Evolutionary conservation across 2,113 vertebrate species (phyloP), one percentile per base, ranked within the genome.

Genomic region (Cyprinodon brontotheroides): DNA sequence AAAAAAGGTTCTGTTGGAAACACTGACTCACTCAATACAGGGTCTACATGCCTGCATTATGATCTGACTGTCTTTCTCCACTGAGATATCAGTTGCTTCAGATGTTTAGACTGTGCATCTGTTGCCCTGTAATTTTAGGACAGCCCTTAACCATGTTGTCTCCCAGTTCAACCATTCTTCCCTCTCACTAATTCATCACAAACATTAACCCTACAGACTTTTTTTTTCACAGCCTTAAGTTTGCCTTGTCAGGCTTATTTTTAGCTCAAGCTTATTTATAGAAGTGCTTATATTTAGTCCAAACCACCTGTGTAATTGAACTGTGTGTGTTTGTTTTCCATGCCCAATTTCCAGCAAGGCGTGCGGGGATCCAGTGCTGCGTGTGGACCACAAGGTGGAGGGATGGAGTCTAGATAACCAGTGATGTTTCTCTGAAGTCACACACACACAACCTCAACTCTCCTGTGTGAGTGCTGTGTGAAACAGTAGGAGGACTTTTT

Each of bases 381-480:
- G 5, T 86, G 81, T 65, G 74, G 62, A 80, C 94, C 94, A 93
- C 93, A 92, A 94, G 94, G 91, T 92, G 93, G 93, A 86, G 91
- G 74, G 72, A 86, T 91, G 88, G 91, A 91, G 89, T 66, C 91
- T 91, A 76, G 45, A 78, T 68, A 78, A 65, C 43, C 68, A 65
- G 43, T 60, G 43, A 65, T 13, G 2, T 68, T 74, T 22, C 71
- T 53, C 57, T 13, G 43, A 78, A 69, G 75, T 45, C 61, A 38
- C 62, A 43, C 78, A 62, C 38, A 64, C 38, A 62, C 64, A 40
- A 29, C 29, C 66, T 53, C 53, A 29, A 48, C 15, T n/a, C 37
- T 72, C 62, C 0, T 15, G 45, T 41, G 39, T 17, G 60, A 70
- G 69, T 70, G 43, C 40, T 38, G 64, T 38, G 20, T 22, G 73